phyloP scores from a whole-genome alignment of 2,797 vertebrate genomes.

The Brachymystax lenok region DNA sequence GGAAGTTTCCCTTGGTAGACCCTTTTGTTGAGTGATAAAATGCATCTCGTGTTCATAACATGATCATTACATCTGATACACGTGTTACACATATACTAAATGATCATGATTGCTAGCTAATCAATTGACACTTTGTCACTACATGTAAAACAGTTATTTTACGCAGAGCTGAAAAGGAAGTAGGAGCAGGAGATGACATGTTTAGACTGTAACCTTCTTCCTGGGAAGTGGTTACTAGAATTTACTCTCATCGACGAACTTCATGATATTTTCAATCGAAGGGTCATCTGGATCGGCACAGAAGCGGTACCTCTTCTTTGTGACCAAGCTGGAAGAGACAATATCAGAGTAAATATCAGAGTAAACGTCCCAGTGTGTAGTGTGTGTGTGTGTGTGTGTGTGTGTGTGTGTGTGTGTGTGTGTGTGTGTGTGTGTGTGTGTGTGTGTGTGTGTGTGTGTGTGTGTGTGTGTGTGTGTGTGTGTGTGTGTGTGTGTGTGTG shows the following conservation, averaged over 20 bases:
- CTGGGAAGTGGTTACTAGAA: not conserved
- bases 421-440: no score
- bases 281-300: constrained; percentile 4
- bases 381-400: no score
- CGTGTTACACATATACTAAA: not conserved
- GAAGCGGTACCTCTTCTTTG: not conserved
- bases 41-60: no score
- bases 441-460: no score
- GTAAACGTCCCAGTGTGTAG: not conserved
- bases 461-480: no score
- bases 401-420: no score
- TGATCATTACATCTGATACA: no score
- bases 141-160: not conserved
- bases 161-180: not conserved
- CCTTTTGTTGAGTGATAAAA: no score
- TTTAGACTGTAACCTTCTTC: not conserved
- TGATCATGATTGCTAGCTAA: not conserved
- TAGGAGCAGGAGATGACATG: not conserved
- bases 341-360: no score
- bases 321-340: constrained; percentile 20
- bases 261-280: not conserved
- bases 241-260: not conserved
- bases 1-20: no score
- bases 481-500: no score
- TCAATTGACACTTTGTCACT: not conserved